Conservation (phyloP, 2,113 vertebrate genomes). For the Peromyscus californicus region DNA sequence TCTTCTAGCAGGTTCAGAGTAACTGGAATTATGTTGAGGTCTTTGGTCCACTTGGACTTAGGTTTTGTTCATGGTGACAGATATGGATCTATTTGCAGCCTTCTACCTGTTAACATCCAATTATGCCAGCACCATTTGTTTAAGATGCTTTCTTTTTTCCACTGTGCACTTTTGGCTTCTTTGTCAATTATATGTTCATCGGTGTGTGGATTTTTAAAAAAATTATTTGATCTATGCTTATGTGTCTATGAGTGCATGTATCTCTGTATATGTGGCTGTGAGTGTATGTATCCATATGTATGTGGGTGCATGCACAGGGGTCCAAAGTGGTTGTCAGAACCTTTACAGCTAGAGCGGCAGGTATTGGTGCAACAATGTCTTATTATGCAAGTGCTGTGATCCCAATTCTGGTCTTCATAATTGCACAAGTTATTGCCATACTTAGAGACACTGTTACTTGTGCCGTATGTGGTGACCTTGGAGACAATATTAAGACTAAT, state of each 20-base stretch:
- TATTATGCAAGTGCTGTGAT: neutral
- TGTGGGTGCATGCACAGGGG: neutral
- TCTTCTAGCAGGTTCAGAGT: too few relatives aligned
- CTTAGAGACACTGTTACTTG: neutral
- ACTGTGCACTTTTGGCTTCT: too few relatives aligned
- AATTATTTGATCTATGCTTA: neutral
- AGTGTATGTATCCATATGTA: neutral
- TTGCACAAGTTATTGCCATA: neutral
- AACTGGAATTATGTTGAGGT: too few relatives aligned
- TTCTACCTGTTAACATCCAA: too few relatives aligned
- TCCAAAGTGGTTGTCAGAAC: neutral
- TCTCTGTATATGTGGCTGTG: neutral
- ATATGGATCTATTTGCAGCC: too few relatives aligned
- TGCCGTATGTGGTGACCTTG: neutral
- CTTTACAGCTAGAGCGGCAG: neutral
- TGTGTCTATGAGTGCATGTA: neutral
- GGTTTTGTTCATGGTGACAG: too few relatives aligned
- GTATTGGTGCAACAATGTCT: too few relatives aligned
- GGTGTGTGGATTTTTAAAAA: neutral
- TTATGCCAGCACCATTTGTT: too few relatives aligned
- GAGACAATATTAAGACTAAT: neutral
- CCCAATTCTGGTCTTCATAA: neutral
- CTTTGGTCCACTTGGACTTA: too few relatives aligned
- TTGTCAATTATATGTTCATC: too few relatives aligned
- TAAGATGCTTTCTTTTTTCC: too few relatives aligned